Base-by-base conservation (phyloP, 1,140 invertebrate species). In the Reticulitermes speratus region DNA sequence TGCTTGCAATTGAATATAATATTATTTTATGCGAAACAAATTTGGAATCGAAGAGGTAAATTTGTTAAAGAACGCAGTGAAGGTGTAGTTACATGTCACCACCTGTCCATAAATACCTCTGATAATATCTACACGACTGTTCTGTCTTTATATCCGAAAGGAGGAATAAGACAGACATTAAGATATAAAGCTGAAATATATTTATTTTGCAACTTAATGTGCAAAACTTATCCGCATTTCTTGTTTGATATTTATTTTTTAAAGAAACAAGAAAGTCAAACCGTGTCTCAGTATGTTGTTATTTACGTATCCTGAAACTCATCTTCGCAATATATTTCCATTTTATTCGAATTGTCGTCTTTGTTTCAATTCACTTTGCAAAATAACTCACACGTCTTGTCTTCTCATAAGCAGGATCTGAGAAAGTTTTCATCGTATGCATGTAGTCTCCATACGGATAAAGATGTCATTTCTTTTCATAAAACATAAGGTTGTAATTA, bases 141-240 rank as follows among this genome's bases (percentile, higher is more conserved):
- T 30, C n/a, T 21, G 8, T 30, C 2, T 75, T 21, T 30, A 30
- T 30, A 9, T 75, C 65, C 65, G 11, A 75, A 16, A n/a, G 16
- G 25, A 75, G 12, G 7, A 75, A 8, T n/a, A 75, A 75, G 65
- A 75, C n/a, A 75, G n/a, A 30, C 1, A 2, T 75, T 75, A 30
- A 75, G 65, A 75, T 75, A 30, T 75, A 75, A 75, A 30, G 0
- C 12, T n/a, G 25, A 30, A 75, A 30, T 75, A 30, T 14, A 75
- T 75, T 75, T 75, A 75, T 75, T 38, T 75, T 75, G 65, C 65
- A 30, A 75, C 30, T 75, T 75, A 25, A 75, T 75, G 65, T 30
- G n/a, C n/a, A 30, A 12, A 2, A 14, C 7, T 3, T n/a, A 30
- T 75, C 7, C 7, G 25, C n/a, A 30, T 75, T 30, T 19, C 8